A percentile compares a stretch with the other conserved stretches of the same genome.
Conservation (phyloP, 2,888 invertebrate species). For the Lissocephala sabroskyi region DNA sequence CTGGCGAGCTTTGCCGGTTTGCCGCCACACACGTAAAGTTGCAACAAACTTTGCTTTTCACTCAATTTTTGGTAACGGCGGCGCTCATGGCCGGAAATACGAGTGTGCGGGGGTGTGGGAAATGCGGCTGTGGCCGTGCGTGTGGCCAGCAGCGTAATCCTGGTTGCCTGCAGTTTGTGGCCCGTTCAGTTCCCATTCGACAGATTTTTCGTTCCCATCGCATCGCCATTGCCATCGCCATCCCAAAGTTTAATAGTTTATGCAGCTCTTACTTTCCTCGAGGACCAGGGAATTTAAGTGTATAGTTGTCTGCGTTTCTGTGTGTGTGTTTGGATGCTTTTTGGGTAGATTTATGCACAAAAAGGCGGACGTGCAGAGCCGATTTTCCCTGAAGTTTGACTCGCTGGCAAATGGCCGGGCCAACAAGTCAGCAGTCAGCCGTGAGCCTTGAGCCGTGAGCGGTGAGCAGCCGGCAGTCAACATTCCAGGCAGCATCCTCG, state of each 20-base stretch:
- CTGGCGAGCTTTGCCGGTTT: too few relatives aligned
- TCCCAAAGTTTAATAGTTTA: slow-evolving; percentile 33
- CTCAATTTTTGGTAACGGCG: slow-evolving; percentile 47
- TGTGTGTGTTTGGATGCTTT: background rate
- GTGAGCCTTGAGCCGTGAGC: too few relatives aligned
- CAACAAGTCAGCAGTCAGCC: too few relatives aligned
- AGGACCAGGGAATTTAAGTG: too few relatives aligned
- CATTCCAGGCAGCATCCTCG: too few relatives aligned
- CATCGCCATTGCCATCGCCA: slow-evolving; percentile 9
- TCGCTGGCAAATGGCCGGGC: background rate
- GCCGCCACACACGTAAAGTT: slow-evolving; percentile 44
- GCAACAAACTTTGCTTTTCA: slow-evolving; percentile 50
- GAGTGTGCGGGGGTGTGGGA: slow-evolving; percentile 22
- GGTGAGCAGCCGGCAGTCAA: too few relatives aligned
- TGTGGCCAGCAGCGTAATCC: slow-evolving; percentile 41
- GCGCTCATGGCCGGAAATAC: slow-evolving; percentile 28
- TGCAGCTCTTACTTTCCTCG: slow-evolving; percentile 16
- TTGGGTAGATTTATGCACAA: slow-evolving; percentile 45
- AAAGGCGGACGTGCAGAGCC: too few relatives aligned
- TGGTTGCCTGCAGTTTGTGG: slow-evolving; percentile 44
- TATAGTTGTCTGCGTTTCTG: slow-evolving; percentile 3
- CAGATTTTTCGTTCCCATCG: background rate
- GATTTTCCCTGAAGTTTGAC: background rate
- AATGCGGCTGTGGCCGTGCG: slow-evolving; percentile 12
- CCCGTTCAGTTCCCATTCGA: slow-evolving; percentile 37